Evolutionary conservation across 2,888 invertebrate genomes (phyloP), one percentile per base, ranked within the genome.

Genomic region (Lasioglossum zephyrum): DNA sequence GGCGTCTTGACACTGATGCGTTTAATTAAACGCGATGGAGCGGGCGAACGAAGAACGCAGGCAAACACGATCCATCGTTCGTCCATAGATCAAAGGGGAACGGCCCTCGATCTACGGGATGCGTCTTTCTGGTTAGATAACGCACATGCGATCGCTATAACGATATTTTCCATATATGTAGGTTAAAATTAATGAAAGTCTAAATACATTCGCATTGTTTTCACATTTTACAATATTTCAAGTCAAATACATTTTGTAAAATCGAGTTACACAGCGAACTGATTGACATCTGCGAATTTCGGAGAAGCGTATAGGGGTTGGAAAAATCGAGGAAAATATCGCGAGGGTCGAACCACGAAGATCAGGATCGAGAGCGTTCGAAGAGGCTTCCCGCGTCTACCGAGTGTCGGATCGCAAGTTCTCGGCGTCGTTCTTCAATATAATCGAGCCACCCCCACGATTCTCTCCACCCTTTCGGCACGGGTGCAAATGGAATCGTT

Each of bases 11-110:
- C 82, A 84, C 77, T 86, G 87, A 86, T 84, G 84, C 79, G 73
- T 88, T 88, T 84, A 84, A 88, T 88, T 88, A 88, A 82, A 84
- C 74, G 53, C 82, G 86, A 86, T 76, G 82, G 79, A 85, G 88
- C 63, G 60, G 22, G 47, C 47, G 73, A 39, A 11, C 39, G 69
- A 69, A 69, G 69, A 39, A 69, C 36, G 39, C 69, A 8, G 39
- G 39, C 69, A 69, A 69, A 69, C 69, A 13, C 69, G 69, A 22
- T 18, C 39, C 69, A 39, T 11, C 39, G 69, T 69, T 69, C 69
- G 69, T 22, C 11, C 39, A 22, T 39, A 22, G 39, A 39, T 69
- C 69, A 39, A 69, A 69, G 39, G 22, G 69, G 39, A 69, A 36
- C 63, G 31, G 13, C 31, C 22, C 69, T 11, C 16, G 36, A 36